Evolutionary conservation across 2,888 invertebrate genomes (phyloP).

Genomic region (Nomada lathburiana): DNA sequence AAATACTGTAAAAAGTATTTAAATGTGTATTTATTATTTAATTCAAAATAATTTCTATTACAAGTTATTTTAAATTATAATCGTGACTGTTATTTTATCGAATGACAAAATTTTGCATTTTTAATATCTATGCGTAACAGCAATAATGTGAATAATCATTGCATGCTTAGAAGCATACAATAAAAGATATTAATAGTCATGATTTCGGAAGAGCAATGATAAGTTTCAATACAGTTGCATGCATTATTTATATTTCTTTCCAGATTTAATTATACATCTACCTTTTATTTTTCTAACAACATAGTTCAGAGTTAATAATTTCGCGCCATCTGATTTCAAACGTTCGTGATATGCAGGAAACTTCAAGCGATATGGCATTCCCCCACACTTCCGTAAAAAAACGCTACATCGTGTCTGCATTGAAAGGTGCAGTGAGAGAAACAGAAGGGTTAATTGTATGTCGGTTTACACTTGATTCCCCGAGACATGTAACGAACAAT

Average conservation of each 20-base stretch:
- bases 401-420: constrained; percentile 71
- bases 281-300: neutral
- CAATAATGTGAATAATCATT: constrained; percentile 7
- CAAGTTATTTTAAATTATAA: neutral
- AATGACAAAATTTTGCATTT: neutral
- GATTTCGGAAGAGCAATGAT: neutral
- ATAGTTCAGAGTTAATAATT: constrained; percentile 27
- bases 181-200: neutral
- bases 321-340: constrained; percentile 56
- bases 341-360: constrained; percentile 51
- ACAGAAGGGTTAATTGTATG: constrained; percentile 64
- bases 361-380: constrained; percentile 62
- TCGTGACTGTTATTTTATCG: neutral
- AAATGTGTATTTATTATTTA: neutral
- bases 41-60: neutral
- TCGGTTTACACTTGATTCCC: constrained; percentile 65
- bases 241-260: constrained; percentile 4
- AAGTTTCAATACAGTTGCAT: neutral
- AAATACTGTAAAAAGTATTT: neutral
- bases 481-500: constrained; percentile 72
- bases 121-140: neutral
- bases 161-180: neutral
- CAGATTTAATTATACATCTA: neutral
- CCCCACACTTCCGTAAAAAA: constrained; percentile 66
- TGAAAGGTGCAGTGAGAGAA: constrained; percentile 68